Base-by-base conservation (phyloP, 1,140 invertebrate genomes). In the Cydia splendana region DNA sequence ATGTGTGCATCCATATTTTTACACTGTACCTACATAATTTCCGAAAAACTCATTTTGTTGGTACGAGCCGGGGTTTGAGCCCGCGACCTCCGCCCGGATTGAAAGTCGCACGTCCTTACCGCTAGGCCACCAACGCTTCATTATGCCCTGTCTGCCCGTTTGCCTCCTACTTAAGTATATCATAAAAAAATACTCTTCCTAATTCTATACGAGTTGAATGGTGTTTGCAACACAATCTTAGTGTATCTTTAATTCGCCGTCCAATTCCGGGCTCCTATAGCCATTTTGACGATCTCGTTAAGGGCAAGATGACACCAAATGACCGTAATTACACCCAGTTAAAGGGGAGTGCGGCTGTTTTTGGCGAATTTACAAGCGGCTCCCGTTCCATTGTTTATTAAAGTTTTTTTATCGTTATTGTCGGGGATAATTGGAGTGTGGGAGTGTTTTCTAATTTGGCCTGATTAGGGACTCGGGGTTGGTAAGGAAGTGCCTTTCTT, bases 291-390 rank as follows among this genome's bases (percentile, higher is more conserved):
- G 84, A 84, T 87, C 87, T 86, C 86, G 83, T 90, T 89, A 90
- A 87, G 81, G 81, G 86, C 85, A 89, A 89, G 87, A 89, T 86
- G 87, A 90, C 87, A 89, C 87, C 80, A 76, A 90, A 89, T 86
- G 85, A 83, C 85, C 82, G 84, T 87, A 85, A 89, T 90, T 90
- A 90, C 82, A 79, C 42, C 82, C 83, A 82, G 84, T 86, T 87
- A 86, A 80, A 84, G 85, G 81, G 82, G 78, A 76, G 78, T 82
- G 77, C 75, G 69, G 77, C 73, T 81, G 81, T 84, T 84, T 84
- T 84, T 78, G 83, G 74, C 86, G 81, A 87, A 87, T 88, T 88
- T 87, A 87, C 84, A 83, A 65, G 71, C 78, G 76, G 76, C 76
- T 84, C 84, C 69, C 65, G 81, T 85, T 85, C 77, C 84, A 79